phyloP scores from a whole-genome alignment of 2,113 vertebrate genomes.

The Daubentonia madagascariensis region DNA sequence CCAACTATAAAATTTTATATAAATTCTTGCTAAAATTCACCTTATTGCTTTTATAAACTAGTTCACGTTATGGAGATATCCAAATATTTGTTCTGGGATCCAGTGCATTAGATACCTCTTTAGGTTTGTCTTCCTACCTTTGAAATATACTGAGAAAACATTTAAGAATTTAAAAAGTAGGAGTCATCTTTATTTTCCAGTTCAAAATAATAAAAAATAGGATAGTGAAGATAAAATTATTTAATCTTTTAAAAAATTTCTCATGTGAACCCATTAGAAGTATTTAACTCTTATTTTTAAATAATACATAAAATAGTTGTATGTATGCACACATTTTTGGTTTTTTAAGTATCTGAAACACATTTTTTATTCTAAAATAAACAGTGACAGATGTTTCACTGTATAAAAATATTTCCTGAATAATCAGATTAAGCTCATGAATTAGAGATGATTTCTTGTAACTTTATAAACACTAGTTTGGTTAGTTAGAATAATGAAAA shows the following conservation, averaged over 20 bases:
- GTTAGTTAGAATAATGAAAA: constrained; percentile 33
- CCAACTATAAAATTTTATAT: neutral
- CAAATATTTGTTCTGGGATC: neutral
- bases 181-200: neutral
- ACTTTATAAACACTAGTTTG: constrained; percentile 27
- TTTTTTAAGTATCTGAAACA: constrained; percentile 8
- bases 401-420: constrained; percentile 38
- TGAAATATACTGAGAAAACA: neutral
- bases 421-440: constrained; percentile 45
- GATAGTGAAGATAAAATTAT: neutral
- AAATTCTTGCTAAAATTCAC: neutral
- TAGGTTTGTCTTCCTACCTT: constrained; percentile 9
- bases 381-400: neutral
- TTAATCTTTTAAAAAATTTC: neutral
- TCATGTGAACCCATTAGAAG: neutral
- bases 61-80: neutral
- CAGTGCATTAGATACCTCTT: neutral
- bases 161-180: neutral
- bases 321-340: neutral
- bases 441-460: constrained; percentile 38
- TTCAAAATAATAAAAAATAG: constrained; percentile 23
- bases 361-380: constrained; percentile 13
- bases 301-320: neutral
- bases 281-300: constrained; percentile 19
- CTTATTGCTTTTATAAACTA: neutral